Evolutionary conservation across 2,888 invertebrate genomes (phyloP), one percentile per base, ranked within the genome.

Genomic region (Andrena dorsata): DNA sequence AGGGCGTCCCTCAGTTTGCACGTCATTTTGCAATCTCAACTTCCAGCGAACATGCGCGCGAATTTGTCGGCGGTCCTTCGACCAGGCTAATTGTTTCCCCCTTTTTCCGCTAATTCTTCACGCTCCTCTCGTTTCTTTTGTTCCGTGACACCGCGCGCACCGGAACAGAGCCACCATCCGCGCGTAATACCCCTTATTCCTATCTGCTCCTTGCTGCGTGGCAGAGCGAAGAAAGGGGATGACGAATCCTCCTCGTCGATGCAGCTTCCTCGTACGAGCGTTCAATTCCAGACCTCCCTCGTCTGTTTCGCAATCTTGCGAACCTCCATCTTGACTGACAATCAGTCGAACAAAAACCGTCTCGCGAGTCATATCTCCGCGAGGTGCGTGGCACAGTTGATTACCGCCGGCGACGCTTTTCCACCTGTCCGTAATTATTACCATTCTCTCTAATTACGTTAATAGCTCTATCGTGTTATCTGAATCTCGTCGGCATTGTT

Each of bases 1-100:
- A 93, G 92, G 93, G 92, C 93, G 93, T 93, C 93, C 90, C 92
- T 91, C 92, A 93, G 93, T 93, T 94, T 93, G 93, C 93, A 94
- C 93, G 93, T 94, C 93, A 93, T 93, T 93, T 93, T 92, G 91
- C 91, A 93, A 93, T 93, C 92, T 92, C 91, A 91, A 91, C 92
- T 92, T 91, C 89, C 89, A 88, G 85, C 83, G 90, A 91, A 92
- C 92, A 91, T 90, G 91, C 89, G 90, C 91, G 92, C 86, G 89
- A 91, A 92, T 91, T 92, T 91, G 91, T 92, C 88, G 89, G 89
- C 88, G 90, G 86, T 87, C 88, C 90, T 90, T 87, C 85, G 85
- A 20, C 84, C 82, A 26, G 72, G 82, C 81, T 88, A 88, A 88
- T 88, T 88, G 90, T 88, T 86, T 86, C 84, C 85, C 83, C 85